Conservation (phyloP, 64 coral and sea anemone species). For the Dendrophyllia cribrosa region DNA sequence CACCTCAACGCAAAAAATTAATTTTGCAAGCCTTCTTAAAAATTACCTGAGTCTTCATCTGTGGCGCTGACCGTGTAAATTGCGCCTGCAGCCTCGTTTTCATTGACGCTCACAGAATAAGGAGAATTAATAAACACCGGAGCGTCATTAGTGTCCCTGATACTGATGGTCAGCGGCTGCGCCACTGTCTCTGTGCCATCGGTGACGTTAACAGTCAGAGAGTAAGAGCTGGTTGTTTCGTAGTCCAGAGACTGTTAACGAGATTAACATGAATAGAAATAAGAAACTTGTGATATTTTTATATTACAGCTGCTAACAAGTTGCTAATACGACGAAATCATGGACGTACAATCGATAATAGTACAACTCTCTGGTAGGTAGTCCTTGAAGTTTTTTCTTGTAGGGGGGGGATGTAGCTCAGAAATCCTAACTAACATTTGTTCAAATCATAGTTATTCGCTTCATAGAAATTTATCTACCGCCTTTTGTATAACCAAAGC, state of each 20-base stretch:
- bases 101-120: conserved; percentile 36
- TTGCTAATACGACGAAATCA: no score
- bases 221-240: conserved; percentile 47
- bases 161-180: conserved; percentile 56
- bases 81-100: conserved; percentile 28
- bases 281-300: background rate
- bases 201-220: conserved; percentile 29
- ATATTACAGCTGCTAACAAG: background rate
- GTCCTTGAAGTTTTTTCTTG: no score
- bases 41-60: conserved; percentile 42
- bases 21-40: no score
- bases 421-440: no score
- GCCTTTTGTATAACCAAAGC: no score
- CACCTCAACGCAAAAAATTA: no score
- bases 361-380: no score
- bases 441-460: no score
- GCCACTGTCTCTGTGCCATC: conserved; percentile 11
- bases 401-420: no score
- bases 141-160: conserved; percentile 42
- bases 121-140: conserved; percentile 32
- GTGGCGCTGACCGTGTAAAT: conserved; percentile 55
- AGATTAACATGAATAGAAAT: background rate
- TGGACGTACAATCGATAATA: no score
- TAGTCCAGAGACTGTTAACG: conserved; percentile 24
- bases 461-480: no score